phyloP scores from a whole-genome alignment of 2,113 vertebrate species.

The Alexandromys fortis region DNA sequence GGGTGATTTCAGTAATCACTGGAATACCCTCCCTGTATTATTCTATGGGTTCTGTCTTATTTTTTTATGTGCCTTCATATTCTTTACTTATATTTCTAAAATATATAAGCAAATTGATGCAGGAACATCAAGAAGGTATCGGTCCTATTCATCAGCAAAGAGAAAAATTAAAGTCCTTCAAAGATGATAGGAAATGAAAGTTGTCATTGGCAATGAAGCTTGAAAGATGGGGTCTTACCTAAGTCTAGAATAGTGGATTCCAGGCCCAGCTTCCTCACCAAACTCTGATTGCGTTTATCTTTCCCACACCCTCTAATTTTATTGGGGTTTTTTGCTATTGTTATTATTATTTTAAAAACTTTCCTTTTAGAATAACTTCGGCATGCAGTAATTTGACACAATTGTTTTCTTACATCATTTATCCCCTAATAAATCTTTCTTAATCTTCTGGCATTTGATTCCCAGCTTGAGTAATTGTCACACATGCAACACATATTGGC shows the following conservation, averaged over 20 bases:
- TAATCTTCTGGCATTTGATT: not conserved
- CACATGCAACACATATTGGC: not conserved
- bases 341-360: not conserved
- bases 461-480: constrained; percentile 3
- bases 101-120: no score
- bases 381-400: not conserved
- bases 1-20: no score
- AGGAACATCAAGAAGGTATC: not conserved
- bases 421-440: not conserved
- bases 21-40: no score
- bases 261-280: not conserved
- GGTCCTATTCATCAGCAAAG: not conserved
- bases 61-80: no score
- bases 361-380: not conserved
- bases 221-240: not conserved
- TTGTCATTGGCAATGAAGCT: not conserved
- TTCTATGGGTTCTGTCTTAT: no score
- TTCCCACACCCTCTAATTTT: not conserved
- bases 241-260: not conserved
- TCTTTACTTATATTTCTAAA: no score
- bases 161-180: not conserved
- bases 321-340: not conserved
- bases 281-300: not conserved
- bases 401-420: not conserved
- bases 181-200: not conserved